These are phyloP conservation scores for Odontamblyopus lacepedii DNA, from an alignment of 2,797 vertebrate species.

Conservation along the genomic window DNA sequence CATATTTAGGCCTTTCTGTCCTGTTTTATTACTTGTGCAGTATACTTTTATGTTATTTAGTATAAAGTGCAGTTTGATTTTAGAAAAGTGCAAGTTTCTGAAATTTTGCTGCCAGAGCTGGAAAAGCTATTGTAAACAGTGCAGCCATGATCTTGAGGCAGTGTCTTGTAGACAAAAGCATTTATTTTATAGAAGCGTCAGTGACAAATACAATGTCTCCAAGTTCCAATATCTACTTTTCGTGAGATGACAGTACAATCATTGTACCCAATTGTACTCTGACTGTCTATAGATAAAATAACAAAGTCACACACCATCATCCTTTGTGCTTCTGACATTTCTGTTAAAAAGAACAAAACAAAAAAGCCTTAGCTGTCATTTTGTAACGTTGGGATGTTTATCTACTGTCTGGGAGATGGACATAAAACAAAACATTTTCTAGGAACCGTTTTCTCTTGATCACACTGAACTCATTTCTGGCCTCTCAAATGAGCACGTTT, in stretches of 20 bases:
- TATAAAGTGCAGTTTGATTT: neutral
- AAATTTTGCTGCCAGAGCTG: neutral
- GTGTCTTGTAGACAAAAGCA: neutral
- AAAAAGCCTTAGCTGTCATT: neutral
- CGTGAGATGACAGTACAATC: no score
- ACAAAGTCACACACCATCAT: neutral
- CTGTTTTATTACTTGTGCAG: neutral
- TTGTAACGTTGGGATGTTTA: neutral
- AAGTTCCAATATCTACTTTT: neutral
- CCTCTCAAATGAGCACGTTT: conserved; percentile 1
- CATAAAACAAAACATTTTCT: neutral
- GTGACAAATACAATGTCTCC: neutral
- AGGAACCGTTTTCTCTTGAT: neutral
- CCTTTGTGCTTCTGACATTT: conserved; percentile 1
- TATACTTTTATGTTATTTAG: neutral
- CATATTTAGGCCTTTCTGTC: neutral
- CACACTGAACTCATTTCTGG: neutral
- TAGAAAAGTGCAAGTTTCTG: neutral
- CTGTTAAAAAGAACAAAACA: neutral
- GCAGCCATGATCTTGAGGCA: neutral
- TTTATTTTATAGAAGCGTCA: neutral
- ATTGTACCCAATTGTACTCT: no score
- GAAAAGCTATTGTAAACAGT: neutral
- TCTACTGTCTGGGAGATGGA: conserved; percentile 2
- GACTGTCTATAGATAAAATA: no score